Conservation (phyloP, 1,140 invertebrate species). For the Armadillidium nasatum region DNA sequence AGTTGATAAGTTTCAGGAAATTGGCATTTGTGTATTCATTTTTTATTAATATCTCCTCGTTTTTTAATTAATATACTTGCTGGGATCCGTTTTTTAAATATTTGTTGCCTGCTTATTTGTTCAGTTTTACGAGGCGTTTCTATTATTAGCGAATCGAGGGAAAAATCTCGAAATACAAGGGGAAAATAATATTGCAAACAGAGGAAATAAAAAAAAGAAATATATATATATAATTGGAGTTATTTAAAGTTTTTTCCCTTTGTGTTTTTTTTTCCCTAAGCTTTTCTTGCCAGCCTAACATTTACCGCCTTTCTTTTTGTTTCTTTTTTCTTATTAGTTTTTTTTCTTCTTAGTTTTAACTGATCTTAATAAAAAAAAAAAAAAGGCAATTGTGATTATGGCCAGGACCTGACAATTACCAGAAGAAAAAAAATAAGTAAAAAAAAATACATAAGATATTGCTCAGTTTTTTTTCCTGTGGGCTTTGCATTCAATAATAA, state of each 20-base stretch:
- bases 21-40: background rate
- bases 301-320: background rate
- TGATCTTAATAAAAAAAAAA: too few relatives aligned
- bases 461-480: slow-evolving; percentile 32
- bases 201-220: background rate
- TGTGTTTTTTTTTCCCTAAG: background rate
- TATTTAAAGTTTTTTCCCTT: too few relatives aligned
- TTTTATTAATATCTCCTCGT: background rate
- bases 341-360: too few relatives aligned
- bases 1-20: slow-evolving; percentile 31
- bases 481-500: background rate
- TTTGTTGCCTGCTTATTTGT: background rate
- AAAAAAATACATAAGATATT: slow-evolving; percentile 41
- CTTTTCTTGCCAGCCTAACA: slow-evolving; percentile 27
- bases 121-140: background rate
- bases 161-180: background rate
- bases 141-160: background rate
- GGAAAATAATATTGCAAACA: too few relatives aligned
- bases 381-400: slow-evolving; percentile 38
- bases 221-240: too few relatives aligned
- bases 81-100: background rate
- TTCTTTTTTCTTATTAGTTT: too few relatives aligned
- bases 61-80: background rate
- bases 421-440: slow-evolving; percentile 24
- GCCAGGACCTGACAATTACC: slow-evolving; percentile 40